Percentiles rank a stretch among this genome's conserved stretches.
These are phyloP conservation scores for Megamerina dolium DNA, from an alignment of 2,888 invertebrate species.

Conservation along the genomic window DNA sequence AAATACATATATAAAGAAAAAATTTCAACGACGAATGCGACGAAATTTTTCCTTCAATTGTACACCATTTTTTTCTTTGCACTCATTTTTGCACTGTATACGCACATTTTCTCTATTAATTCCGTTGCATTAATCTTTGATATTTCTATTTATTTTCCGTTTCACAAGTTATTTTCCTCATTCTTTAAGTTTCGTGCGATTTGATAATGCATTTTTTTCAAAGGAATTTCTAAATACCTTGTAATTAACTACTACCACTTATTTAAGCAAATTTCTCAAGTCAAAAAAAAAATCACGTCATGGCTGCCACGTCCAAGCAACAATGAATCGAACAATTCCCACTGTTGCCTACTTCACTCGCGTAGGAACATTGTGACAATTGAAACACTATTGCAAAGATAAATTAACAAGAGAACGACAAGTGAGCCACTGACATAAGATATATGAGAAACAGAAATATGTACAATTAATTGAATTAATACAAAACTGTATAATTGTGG, in stretches of 20 bases:
- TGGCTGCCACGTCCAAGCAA: constrained; percentile 50
- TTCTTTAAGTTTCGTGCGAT: too few relatives aligned
- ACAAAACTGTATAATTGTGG: too few relatives aligned
- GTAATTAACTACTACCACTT: too few relatives aligned
- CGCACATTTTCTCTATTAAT: constrained; percentile 3
- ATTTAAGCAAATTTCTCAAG: constrained; percentile 26
- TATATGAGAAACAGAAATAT: too few relatives aligned
- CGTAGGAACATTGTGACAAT: constrained; percentile 7
- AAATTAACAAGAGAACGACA: neutral
- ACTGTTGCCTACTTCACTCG: constrained; percentile 25
- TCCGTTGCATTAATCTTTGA: neutral
- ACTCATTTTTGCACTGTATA: neutral
- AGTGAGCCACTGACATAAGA: too few relatives aligned
- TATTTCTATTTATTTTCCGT: neutral
- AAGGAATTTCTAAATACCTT: constrained; percentile 31
- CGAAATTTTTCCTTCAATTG: constrained; percentile 21
- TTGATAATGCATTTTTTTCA: constrained; percentile 31
- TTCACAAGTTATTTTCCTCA: too few relatives aligned
- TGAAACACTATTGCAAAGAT: constrained; percentile 4
- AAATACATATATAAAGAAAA: neutral
- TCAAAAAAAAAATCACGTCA: constrained; percentile 49
- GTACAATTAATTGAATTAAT: too few relatives aligned
- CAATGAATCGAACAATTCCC: constrained; percentile 45
- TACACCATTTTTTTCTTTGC: constrained; percentile 2
- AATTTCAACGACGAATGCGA: constrained; percentile 17